Conservation (phyloP, 2,888 invertebrate genomes). For the Lottia gigantea region DNA sequence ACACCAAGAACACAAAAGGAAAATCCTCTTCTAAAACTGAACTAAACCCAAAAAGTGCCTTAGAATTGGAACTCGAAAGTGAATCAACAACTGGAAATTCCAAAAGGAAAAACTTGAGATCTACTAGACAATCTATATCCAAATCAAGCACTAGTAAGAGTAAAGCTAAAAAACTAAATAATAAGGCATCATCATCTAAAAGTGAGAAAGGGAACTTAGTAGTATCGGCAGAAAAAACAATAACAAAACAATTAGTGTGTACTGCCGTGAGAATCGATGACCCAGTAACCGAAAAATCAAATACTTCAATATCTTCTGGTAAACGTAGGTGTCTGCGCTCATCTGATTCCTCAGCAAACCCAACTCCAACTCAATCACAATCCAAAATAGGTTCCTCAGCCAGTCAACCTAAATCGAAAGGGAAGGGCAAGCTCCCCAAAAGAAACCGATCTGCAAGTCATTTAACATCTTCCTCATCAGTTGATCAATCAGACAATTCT, state of each 20-base stretch:
- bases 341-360: not conserved
- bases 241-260: slow-evolving; percentile 6
- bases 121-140: not conserved
- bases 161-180: not conserved
- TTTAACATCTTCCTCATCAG: slow-evolving; percentile 24
- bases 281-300: not conserved
- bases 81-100: not conserved
- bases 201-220: not conserved
- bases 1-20: not conserved
- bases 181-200: not conserved
- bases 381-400: slow-evolving; percentile 51
- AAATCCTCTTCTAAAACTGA: slow-evolving; percentile 1
- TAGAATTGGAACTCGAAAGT: slow-evolving; percentile 5
- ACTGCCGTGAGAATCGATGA: slow-evolving; percentile 1
- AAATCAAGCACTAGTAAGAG: not conserved
- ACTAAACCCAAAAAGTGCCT: not conserved
- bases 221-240: not conserved
- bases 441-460: slow-evolving; percentile 22
- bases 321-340: not conserved
- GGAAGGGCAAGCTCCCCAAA: slow-evolving; percentile 26
- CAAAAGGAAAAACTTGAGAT: not conserved
- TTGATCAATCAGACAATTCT: slow-evolving; percentile 33
- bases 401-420: slow-evolving; percentile 44
- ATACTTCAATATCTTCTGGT: not conserved
- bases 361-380: not conserved